These are phyloP conservation scores for Dasypogon diadema DNA, from an alignment of 2,888 invertebrate species.

Conservation along the genomic window DNA sequence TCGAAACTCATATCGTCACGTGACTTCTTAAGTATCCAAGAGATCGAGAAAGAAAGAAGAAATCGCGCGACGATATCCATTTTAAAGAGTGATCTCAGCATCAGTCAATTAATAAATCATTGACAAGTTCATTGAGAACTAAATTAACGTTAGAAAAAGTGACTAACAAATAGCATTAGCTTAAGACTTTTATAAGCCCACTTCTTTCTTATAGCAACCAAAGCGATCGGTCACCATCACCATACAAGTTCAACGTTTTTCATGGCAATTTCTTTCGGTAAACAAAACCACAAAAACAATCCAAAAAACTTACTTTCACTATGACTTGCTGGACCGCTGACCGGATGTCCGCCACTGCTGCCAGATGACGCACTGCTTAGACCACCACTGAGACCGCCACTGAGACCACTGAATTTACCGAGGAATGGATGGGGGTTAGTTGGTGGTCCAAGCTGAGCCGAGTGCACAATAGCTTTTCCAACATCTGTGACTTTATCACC, in stretches of 20 bases:
- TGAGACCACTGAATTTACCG: constrained; percentile 1
- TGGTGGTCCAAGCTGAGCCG: constrained; percentile 75
- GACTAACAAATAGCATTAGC: too few species aligned
- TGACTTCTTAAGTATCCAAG: too few species aligned
- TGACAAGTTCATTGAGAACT: too few species aligned
- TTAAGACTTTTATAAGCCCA: too few species aligned
- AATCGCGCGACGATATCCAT: too few species aligned
- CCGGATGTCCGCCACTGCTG: constrained; percentile 21
- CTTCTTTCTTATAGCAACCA: background rate
- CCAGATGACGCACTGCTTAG: constrained; percentile 26
- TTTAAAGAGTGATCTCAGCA: too few species aligned
- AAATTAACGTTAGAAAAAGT: too few species aligned
- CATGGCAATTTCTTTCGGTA: background rate
- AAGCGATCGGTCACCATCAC: background rate
- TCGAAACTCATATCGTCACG: too few species aligned
- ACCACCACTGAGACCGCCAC: background rate
- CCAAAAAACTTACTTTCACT: constrained; percentile 65
- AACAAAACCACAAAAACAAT: background rate
- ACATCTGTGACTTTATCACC: constrained; percentile 85
- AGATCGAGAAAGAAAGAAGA: too few species aligned
- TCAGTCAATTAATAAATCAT: too few species aligned
- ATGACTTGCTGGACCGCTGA: constrained; percentile 61
- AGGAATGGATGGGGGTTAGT: constrained; percentile 62
- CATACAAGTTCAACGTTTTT: background rate
- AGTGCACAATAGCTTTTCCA: constrained; percentile 83